Percentiles rank a stretch among this genome's conserved stretches.
Evolutionary conservation across 2,113 vertebrate genomes (phyloP).

Genomic region (Poeciliopsis turrubarensis): DNA sequence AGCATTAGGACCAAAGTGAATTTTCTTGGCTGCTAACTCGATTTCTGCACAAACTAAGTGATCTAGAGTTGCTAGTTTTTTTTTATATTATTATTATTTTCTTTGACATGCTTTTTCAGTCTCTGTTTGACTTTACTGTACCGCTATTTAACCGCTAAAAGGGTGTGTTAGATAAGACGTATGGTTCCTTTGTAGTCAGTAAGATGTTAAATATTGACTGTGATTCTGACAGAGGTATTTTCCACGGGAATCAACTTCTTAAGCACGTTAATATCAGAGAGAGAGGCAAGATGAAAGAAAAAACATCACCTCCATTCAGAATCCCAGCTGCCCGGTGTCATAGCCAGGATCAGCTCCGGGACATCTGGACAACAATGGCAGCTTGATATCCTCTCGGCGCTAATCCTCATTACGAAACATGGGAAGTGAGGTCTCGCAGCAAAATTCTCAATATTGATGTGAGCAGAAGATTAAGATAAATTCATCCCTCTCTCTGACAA

Average conservation of each 20-base stretch:
- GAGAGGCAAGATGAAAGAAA: background rate
- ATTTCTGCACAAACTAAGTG: background rate
- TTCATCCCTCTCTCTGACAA: slow-evolving; percentile 20
- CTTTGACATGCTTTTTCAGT: background rate
- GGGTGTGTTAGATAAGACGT: background rate
- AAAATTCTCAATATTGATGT: slow-evolving; percentile 30
- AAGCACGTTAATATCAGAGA: background rate
- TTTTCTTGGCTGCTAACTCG: slow-evolving; percentile 25
- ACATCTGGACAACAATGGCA: slow-evolving; percentile 48
- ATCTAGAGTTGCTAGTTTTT: background rate
- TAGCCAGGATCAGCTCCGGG: background rate
- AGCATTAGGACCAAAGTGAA: slow-evolving; percentile 16
- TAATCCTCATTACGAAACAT: slow-evolving; percentile 61
- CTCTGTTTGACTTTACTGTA: background rate
- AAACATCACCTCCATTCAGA: background rate
- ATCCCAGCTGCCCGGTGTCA: background rate
- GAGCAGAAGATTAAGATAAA: slow-evolving; percentile 46
- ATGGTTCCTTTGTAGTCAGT: background rate
- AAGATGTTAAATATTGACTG: slow-evolving; percentile 34
- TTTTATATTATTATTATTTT: background rate
- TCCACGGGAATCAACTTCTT: background rate
- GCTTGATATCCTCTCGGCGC: slow-evolving; percentile 5
- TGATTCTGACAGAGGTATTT: background rate
- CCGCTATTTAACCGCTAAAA: background rate
- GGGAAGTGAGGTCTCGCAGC: slow-evolving; percentile 17